These are phyloP conservation scores for Pseudoips prasinana DNA, from an alignment of 2,888 invertebrate genomes.

Conservation along the genomic window DNA sequence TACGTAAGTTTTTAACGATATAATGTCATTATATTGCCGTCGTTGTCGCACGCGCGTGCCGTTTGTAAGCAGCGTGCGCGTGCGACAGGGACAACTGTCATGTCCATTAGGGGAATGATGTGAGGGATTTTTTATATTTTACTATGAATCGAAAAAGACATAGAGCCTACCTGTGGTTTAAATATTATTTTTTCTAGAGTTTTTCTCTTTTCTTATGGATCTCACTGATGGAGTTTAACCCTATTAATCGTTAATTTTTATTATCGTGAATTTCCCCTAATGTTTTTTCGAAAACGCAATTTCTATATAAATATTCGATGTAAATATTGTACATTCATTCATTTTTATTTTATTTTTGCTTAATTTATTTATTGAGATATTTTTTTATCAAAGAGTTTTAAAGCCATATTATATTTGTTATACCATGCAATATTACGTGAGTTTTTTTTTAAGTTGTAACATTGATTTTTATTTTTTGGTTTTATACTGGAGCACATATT, in stretches of 20 bases:
- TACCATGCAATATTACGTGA: slow-evolving; percentile 46
- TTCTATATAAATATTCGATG: slow-evolving; percentile 74
- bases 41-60: slow-evolving; percentile 39
- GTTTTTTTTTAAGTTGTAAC: slow-evolving; percentile 35
- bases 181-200: slow-evolving; percentile 60
- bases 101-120: slow-evolving; percentile 78
- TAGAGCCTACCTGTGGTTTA: slow-evolving; percentile 64
- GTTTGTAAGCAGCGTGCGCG: slow-evolving; percentile 23
- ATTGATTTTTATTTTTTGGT: slow-evolving; percentile 44
- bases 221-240: slow-evolving; percentile 45
- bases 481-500: slow-evolving; percentile 37
- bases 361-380: slow-evolving; percentile 77
- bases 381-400: slow-evolving; percentile 65
- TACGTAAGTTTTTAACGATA: slow-evolving; percentile 78
- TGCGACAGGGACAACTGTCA: slow-evolving; percentile 52
- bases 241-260: slow-evolving; percentile 27
- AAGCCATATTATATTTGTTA: slow-evolving; percentile 71
- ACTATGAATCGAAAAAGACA: slow-evolving; percentile 77
- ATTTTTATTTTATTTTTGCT: slow-evolving; percentile 50
- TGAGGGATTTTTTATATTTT: slow-evolving; percentile 78
- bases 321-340: slow-evolving; percentile 79
- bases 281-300: slow-evolving; percentile 31
- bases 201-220: slow-evolving; percentile 63
- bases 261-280: slow-evolving; percentile 41
- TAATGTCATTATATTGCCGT: slow-evolving; percentile 61